phyloP scores from a whole-genome alignment of 1,140 invertebrate species.

The Oedothorax gibbosus region DNA sequence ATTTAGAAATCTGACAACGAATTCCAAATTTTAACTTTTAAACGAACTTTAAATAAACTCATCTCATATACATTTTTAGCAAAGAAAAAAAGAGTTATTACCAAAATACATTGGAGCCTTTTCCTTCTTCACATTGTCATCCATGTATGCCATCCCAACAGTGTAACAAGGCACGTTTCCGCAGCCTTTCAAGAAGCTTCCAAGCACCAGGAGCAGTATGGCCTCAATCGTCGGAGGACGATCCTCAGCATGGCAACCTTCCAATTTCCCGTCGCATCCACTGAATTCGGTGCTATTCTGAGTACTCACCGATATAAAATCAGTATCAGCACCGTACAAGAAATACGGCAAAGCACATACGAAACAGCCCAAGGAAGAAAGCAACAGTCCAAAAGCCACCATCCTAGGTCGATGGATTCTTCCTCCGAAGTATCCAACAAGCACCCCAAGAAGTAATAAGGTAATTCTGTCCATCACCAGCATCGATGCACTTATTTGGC shows the following conservation, averaged over 20 bases:
- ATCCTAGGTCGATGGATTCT: slow-evolving; percentile 78
- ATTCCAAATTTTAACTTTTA: too few relatives aligned
- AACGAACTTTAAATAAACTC: too few relatives aligned
- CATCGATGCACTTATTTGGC: slow-evolving; percentile 77
- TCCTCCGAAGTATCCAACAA: slow-evolving; percentile 78
- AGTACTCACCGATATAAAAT: background rate
- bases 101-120: slow-evolving; percentile 65
- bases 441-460: slow-evolving; percentile 21
- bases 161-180: slow-evolving; percentile 62
- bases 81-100: slow-evolving; percentile 1
- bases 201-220: slow-evolving; percentile 49
- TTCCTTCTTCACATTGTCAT: slow-evolving; percentile 67
- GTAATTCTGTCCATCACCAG: slow-evolving; percentile 64
- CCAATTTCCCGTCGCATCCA: background rate
- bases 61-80: background rate
- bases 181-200: slow-evolving; percentile 61
- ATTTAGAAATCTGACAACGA: too few relatives aligned
- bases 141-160: slow-evolving; percentile 66
- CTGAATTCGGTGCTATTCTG: slow-evolving; percentile 7
- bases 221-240: slow-evolving; percentile 37
- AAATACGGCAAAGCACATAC: slow-evolving; percentile 77
- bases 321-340: slow-evolving; percentile 73
- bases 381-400: slow-evolving; percentile 78
- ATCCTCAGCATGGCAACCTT: slow-evolving; percentile 17
- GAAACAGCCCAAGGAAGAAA: slow-evolving; percentile 77